These are phyloP conservation scores for Probosciger aterrimus DNA, from an alignment of 2,113 vertebrate species.

Conservation along the genomic window DNA sequence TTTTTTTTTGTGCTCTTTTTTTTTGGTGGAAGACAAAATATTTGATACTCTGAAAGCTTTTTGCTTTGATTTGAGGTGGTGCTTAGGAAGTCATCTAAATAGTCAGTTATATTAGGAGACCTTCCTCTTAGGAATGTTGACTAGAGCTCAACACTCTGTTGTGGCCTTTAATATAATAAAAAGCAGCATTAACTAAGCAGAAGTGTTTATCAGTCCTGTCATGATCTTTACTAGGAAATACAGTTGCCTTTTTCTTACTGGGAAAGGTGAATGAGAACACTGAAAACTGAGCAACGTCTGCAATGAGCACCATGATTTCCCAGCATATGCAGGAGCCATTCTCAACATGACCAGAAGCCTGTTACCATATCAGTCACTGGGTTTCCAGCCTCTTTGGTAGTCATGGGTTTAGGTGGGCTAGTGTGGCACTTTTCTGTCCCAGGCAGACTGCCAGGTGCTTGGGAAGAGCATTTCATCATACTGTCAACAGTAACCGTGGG, in stretches of 20 bases:
- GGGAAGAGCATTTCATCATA: neutral
- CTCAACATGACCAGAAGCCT: neutral
- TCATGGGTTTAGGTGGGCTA: neutral
- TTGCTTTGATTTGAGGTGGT: neutral
- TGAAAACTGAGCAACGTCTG: accelerated
- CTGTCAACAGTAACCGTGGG: neutral
- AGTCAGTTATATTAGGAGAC: neutral
- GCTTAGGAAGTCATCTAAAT: neutral
- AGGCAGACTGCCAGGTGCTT: neutral
- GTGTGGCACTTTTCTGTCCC: neutral
- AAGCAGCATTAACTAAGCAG: neutral
- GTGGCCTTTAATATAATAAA: neutral
- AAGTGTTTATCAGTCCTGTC: neutral
- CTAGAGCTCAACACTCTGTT: neutral
- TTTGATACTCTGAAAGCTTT: neutral
- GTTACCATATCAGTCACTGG: accelerated
- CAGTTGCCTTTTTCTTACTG: neutral
- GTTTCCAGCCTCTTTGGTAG: neutral
- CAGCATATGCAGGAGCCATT: neutral
- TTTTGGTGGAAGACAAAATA: neutral
- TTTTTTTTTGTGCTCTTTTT: neutral
- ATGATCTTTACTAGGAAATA: neutral
- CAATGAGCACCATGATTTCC: neutral
- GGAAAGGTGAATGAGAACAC: neutral
- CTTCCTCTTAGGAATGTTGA: neutral